Percentiles rank a stretch among this genome's conserved stretches.
These are phyloP conservation scores for Anadara kagoshimensis DNA, from an alignment of 1,140 invertebrate species.

Conservation along the genomic window DNA sequence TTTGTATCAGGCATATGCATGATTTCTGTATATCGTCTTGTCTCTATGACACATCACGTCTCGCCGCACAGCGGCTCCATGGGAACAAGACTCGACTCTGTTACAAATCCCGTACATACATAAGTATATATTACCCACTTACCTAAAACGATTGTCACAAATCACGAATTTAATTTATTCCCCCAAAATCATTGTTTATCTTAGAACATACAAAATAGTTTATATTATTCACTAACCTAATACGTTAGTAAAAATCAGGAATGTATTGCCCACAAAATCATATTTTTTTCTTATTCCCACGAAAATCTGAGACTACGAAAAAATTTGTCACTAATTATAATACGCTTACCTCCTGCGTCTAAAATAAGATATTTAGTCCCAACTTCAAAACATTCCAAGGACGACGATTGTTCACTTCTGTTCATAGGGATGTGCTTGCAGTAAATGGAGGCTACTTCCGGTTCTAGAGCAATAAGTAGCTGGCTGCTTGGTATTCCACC, in stretches of 20 bases:
- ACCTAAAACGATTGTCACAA: no score
- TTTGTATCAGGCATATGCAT: no score
- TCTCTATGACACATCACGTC: no score
- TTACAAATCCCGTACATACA: no score
- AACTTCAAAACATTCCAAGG: not conserved
- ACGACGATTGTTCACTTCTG: not conserved
- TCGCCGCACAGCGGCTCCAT: no score
- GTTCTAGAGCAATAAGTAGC: slow-evolving; percentile 37
- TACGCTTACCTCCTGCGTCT: slow-evolving; percentile 33
- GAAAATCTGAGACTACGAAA: not conserved
- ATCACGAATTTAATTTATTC: no score
- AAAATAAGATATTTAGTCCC: slow-evolving; percentile 31
- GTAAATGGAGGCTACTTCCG: slow-evolving; percentile 40
- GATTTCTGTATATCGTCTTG: no score
- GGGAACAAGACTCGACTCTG: no score
- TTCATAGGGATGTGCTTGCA: slow-evolving; percentile 18
- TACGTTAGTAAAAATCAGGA: not conserved
- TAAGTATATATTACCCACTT: no score
- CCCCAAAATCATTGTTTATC: no score
- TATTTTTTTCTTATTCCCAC: not conserved
- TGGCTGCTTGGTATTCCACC: slow-evolving; percentile 33
- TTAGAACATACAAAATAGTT: no score
- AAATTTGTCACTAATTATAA: slow-evolving; percentile 5
- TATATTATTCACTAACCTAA: no score
- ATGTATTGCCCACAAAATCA: not conserved